Evolutionary conservation across 2,888 invertebrate genomes (phyloP), one percentile per base, ranked within the genome.

Genomic region (Synergus umbraculus): DNA sequence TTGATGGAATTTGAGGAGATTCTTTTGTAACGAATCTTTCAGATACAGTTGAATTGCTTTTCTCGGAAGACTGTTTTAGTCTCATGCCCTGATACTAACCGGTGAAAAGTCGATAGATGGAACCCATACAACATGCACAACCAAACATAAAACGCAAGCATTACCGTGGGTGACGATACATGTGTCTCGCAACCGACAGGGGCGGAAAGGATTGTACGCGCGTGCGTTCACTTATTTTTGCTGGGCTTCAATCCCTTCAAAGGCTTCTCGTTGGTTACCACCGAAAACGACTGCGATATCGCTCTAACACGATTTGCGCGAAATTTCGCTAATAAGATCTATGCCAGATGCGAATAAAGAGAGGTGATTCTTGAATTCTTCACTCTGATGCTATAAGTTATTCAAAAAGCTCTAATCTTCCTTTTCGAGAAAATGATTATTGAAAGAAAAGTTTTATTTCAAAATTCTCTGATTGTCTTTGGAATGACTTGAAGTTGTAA

Each of bases 181-280:
- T 49, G 49, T 73, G 73, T 73, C 73, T 41, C 37, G 66, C 66
- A 64, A 76, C 76, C 65, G 41, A 18, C 66, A 66, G n/a, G 76
- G 44, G 64, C 54, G 49, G 66, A 65, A 76, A 43, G 66, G 76
- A 79, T 76, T 60, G 76, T 64, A 58, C 18, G 78, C 65, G 78
- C 76, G 73, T 78, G 79, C 76, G 79, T 81, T 78, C 43, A 76
- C 79, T 73, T 76, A 83, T 83, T 80, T 81, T 83, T 83, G 78
- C 79, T 80, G 79, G 83, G 83, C 83, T 83, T 83, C 83, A 49
- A 78, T 76, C 60, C 69, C 77, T 83, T 83, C 37, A 82, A 46
- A 69, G 83, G 83, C 79, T 83, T 83, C 83, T 77, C 81, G 49
- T 77, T 66, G 73, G 69, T 81, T 81, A 67, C 76, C 78, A 69